These are phyloP conservation scores for Caretta caretta DNA, from an alignment of 2,113 vertebrate genomes.

Conservation along the genomic window DNA sequence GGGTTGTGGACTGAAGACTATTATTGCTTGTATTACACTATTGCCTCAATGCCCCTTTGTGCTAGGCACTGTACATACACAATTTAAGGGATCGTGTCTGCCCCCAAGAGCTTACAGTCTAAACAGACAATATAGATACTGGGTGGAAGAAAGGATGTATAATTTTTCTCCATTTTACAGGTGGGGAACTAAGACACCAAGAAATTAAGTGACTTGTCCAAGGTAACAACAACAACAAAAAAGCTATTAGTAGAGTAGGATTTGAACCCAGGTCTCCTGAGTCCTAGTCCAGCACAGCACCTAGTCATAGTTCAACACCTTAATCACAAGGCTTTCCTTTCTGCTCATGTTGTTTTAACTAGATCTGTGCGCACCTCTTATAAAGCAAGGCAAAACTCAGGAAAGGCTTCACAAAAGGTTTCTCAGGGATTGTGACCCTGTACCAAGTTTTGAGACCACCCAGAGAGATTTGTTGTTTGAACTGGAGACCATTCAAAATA, in stretches of 20 bases:
- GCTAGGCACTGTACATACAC: not conserved
- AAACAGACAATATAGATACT: not conserved
- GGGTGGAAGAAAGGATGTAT: not conserved
- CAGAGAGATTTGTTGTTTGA: not conserved
- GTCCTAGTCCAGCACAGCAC: not conserved
- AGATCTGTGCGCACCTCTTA: not conserved
- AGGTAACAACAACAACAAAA: not conserved
- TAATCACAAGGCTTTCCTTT: accelerated
- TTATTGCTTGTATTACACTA: not conserved
- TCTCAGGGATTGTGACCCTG: not conserved
- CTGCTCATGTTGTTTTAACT: not conserved
- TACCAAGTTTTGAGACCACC: not conserved
- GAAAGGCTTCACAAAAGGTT: not conserved
- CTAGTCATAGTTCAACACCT: not conserved
- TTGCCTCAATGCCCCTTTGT: not conserved
- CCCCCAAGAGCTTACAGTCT: not conserved
- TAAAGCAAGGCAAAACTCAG: not conserved
- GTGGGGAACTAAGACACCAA: not conserved
- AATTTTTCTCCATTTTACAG: not conserved
- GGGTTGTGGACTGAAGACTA: not conserved
- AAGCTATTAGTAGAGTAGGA: conserved; percentile 5
- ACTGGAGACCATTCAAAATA: not conserved
- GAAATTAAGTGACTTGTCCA: not conserved
- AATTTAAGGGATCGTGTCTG: not conserved
- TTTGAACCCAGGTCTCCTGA: not conserved